Conservation (phyloP, 2,888 invertebrate species). For the Allygus modestus region DNA sequence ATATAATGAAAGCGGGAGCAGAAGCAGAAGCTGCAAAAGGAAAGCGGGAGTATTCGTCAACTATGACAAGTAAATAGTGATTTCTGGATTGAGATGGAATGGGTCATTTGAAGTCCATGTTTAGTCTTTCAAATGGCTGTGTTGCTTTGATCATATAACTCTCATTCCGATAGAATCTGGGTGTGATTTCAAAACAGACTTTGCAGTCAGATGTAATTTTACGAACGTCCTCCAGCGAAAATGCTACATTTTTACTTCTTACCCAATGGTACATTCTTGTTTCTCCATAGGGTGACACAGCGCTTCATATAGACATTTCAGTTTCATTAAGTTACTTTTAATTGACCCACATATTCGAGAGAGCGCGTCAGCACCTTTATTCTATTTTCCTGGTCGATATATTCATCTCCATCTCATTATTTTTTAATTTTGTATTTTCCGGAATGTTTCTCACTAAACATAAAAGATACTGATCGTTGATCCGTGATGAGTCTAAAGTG, state of each 20-base stretch:
- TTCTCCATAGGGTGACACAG: not conserved
- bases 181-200: not conserved
- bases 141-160: constrained; percentile 5
- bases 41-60: constrained; percentile 54
- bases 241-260: not conserved
- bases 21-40: too few relatives aligned
- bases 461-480: constrained; percentile 52
- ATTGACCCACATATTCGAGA: not conserved
- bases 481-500: constrained; percentile 65
- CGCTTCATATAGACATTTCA: not conserved
- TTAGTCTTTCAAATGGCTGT: not conserved
- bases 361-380: not conserved
- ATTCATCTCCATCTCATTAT: constrained; percentile 53
- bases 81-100: not conserved
- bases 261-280: not conserved
- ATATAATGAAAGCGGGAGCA: constrained; percentile 58
- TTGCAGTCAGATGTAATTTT: not conserved
- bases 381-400: not conserved
- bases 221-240: not conserved
- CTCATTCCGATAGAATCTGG: not conserved
- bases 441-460: not conserved
- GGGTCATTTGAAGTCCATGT: constrained; percentile 5
- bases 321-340: not conserved
- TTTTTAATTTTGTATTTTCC: constrained; percentile 54
- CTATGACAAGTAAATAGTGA: not conserved